These are phyloP conservation scores for Apoda limacodes DNA, from an alignment of 2,888 invertebrate species.

Conservation along the genomic window DNA sequence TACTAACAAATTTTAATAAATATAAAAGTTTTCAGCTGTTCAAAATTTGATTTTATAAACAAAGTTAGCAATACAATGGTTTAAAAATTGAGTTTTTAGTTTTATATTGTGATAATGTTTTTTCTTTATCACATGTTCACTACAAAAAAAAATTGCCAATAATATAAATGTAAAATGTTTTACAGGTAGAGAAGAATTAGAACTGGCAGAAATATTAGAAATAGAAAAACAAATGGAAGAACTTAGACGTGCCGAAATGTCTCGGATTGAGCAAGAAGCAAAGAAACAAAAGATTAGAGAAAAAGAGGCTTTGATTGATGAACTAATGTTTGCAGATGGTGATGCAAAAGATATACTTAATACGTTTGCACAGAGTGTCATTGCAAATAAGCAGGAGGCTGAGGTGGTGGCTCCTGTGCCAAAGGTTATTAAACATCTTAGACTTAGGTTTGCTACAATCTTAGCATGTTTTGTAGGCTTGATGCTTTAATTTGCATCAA, in stretches of 20 bases:
- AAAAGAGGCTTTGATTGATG: slow-evolving; percentile 94
- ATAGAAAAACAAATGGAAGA: slow-evolving; percentile 84
- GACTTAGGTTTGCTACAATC: too few relatives aligned
- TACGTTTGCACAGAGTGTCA: slow-evolving; percentile 80
- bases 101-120: too few relatives aligned
- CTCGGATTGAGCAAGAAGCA: slow-evolving; percentile 75
- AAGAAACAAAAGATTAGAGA: slow-evolving; percentile 87
- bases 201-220: slow-evolving; percentile 87
- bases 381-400: slow-evolving; percentile 73
- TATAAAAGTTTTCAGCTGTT: too few relatives aligned
- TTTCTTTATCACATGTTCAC: too few relatives aligned
- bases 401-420: slow-evolving; percentile 50
- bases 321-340: slow-evolving; percentile 92
- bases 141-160: neutral
- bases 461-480: too few relatives aligned
- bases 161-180: too few relatives aligned
- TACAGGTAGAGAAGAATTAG: slow-evolving; percentile 82
- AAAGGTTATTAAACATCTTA: too few relatives aligned
- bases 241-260: slow-evolving; percentile 76
- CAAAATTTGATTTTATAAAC: too few relatives aligned
- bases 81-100: too few relatives aligned
- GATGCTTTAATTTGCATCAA: too few relatives aligned
- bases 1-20: too few relatives aligned
- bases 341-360: slow-evolving; percentile 90
- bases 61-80: too few relatives aligned